Conservation (phyloP, 2,888 invertebrate genomes). For the Dichetophora obliterata region DNA sequence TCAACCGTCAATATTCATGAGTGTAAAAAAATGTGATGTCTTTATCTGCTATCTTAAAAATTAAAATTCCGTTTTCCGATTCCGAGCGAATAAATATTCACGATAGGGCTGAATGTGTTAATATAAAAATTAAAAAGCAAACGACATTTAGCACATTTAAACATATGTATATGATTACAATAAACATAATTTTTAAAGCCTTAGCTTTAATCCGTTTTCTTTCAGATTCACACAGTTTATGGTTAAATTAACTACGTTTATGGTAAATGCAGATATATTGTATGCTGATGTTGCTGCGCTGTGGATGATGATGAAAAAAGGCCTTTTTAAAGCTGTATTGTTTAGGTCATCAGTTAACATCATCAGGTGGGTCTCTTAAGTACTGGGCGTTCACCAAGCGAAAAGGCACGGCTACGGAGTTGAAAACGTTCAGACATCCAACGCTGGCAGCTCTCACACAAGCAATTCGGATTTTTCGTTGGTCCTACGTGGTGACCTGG, state of each 20-base stretch:
- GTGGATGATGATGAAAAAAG: conserved; percentile 9
- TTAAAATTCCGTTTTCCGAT: too few relatives aligned
- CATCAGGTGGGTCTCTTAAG: conserved; percentile 51
- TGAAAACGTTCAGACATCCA: conserved; percentile 71
- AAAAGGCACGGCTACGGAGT: conserved; percentile 71
- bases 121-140: background rate
- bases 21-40: too few relatives aligned
- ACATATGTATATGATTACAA: background rate
- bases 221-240: background rate
- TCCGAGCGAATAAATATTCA: too few relatives aligned
- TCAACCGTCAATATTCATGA: too few relatives aligned
- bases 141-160: background rate
- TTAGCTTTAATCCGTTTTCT: background rate
- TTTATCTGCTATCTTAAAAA: too few relatives aligned
- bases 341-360: conserved; percentile 1
- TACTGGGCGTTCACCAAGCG: conserved; percentile 72
- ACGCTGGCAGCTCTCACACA: conserved; percentile 77
- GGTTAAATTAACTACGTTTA: conserved; percentile 1
- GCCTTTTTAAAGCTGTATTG: background rate
- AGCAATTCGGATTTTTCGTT: conserved; percentile 79
- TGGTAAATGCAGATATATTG: conserved; percentile 44
- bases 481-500: conserved; percentile 82
- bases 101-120: background rate
- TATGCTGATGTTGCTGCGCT: background rate
- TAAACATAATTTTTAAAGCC: conserved; percentile 8